These are phyloP conservation scores for Caenorhabditis sp. DNA, from an alignment of 2,888 invertebrate species.

Conservation along the genomic window DNA sequence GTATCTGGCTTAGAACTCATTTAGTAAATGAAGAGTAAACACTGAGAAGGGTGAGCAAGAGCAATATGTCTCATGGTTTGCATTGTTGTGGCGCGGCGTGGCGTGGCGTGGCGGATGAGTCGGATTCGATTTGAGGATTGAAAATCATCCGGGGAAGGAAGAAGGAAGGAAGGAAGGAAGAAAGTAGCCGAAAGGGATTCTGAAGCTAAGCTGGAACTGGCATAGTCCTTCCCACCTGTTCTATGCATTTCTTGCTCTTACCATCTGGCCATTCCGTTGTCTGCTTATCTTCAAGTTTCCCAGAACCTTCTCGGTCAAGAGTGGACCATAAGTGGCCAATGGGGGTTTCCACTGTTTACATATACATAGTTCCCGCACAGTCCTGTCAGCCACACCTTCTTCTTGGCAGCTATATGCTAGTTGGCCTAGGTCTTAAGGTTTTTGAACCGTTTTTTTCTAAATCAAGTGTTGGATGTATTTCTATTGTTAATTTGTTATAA, in stretches of 20 bases:
- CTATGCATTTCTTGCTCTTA: too few species aligned
- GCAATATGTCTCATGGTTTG: constrained; percentile 31
- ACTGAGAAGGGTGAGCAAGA: constrained; percentile 23
- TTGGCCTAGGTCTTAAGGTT: too few species aligned
- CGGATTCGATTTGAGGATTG: constrained; percentile 18
- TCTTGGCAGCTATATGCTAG: constrained; percentile 26
- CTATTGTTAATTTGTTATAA: too few species aligned
- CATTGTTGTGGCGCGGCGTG: constrained; percentile 33
- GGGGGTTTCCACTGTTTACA: constrained; percentile 17
- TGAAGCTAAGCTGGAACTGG: too few species aligned
- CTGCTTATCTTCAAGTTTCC: constrained; percentile 1
- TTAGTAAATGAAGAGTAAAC: constrained; percentile 54
- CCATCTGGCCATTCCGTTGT: neutral
- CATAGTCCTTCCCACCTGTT: too few species aligned
- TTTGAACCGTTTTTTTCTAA: neutral
- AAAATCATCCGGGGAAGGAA: neutral
- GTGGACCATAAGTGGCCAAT: constrained; percentile 29
- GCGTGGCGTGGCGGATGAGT: too few species aligned
- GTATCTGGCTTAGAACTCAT: constrained; percentile 48
- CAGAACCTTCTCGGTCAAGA: constrained; percentile 7
- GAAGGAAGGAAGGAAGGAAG: neutral
- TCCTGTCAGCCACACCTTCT: constrained; percentile 40
- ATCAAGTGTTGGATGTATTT: too few species aligned
- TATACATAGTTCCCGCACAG: constrained; percentile 1
- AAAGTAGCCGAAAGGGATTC: too few species aligned